phyloP scores from a whole-genome alignment of 2,888 invertebrate genomes.

The Baronia brevicornis region DNA sequence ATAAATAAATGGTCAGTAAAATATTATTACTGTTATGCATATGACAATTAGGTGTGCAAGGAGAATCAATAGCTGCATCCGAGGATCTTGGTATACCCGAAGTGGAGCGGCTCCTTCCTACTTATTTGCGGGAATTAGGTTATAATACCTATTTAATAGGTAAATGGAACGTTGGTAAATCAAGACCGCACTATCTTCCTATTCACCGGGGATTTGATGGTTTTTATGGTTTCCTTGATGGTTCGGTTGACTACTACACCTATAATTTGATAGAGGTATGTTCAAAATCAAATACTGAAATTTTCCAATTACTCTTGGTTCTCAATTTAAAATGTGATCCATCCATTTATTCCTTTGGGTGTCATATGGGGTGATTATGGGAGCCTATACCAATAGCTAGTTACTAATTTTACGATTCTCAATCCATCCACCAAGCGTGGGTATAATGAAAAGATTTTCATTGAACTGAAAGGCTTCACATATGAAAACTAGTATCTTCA shows the following conservation, averaged over 20 bases:
- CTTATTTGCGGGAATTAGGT: slow-evolving; percentile 80
- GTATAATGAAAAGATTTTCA: no score
- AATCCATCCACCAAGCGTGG: no score
- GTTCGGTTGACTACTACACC: slow-evolving; percentile 84
- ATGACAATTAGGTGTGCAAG: slow-evolving; percentile 42
- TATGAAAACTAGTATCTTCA: no score
- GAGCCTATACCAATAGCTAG: no score
- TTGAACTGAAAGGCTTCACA: no score
- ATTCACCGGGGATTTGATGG: slow-evolving; percentile 84
- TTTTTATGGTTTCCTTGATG: slow-evolving; percentile 89
- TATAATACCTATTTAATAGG: slow-evolving; percentile 88
- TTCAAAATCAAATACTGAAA: slow-evolving; percentile 1
- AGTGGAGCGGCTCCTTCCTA: slow-evolving; percentile 80
- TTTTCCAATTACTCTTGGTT: slow-evolving; percentile 4
- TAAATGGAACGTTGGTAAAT: slow-evolving; percentile 92
- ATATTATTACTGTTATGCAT: no score
- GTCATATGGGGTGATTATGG: no score
- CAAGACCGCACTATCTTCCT: slow-evolving; percentile 80
- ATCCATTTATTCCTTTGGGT: no score
- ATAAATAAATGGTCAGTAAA: no score
- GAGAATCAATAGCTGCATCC: slow-evolving; percentile 42
- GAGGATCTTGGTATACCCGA: slow-evolving; percentile 84
- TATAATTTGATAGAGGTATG: slow-evolving; percentile 65
- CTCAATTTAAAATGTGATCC: no score
- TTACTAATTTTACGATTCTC: no score